phyloP scores from a whole-genome alignment of 2,113 vertebrate genomes.

The Pteropus alecto region DNA sequence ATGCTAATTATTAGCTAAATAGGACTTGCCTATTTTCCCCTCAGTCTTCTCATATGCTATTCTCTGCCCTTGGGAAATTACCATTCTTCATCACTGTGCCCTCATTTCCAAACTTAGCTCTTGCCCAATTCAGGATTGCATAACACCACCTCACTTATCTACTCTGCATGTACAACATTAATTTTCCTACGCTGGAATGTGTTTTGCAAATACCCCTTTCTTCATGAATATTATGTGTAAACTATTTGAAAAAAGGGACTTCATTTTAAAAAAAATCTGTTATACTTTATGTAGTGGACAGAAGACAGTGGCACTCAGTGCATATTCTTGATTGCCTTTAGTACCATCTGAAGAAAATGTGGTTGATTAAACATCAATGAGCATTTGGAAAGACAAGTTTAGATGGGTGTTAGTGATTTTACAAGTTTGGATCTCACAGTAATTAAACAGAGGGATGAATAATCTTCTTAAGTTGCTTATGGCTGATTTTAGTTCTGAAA shows the following conservation, averaged over 20 bases:
- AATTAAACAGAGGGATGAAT: constrained; percentile 27
- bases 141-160: not conserved
- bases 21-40: not conserved
- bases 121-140: not conserved
- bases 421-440: constrained; percentile 27
- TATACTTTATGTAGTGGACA: not conserved
- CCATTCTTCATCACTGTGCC: not conserved
- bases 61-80: not conserved
- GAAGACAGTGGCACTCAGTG: not conserved
- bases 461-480: constrained; percentile 24
- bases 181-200: not conserved
- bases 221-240: not conserved
- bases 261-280: not conserved
- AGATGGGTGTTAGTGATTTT: constrained; percentile 26
- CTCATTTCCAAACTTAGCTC: constrained; percentile 12
- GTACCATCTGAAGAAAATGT: constrained; percentile 1
- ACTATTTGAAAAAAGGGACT: not conserved
- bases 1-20: not conserved
- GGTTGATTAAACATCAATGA: constrained; percentile 30
- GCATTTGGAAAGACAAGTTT: constrained; percentile 8
- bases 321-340: not conserved
- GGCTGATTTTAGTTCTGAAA: constrained; percentile 40
- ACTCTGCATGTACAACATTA: not conserved
- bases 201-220: not conserved
- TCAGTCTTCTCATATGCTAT: not conserved